phyloP scores from a whole-genome alignment of 92 coral and sea anemone species.

The Palythoa caribaeorum region DNA sequence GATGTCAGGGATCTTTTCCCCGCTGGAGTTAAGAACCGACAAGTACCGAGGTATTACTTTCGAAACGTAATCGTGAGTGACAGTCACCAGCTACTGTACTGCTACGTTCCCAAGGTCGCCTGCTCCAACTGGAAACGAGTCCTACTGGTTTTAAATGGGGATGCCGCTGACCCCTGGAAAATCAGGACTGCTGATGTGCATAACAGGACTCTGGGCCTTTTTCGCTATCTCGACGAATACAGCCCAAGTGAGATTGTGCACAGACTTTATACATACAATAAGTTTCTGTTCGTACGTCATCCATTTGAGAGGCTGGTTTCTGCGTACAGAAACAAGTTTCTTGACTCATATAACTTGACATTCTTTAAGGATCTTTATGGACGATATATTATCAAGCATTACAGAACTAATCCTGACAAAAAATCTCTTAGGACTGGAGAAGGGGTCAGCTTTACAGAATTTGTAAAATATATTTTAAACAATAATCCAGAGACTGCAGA shows the following conservation, averaged over 20 bases:
- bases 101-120: slow-evolving; percentile 94
- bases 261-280: slow-evolving; percentile 86
- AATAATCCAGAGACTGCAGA: slow-evolving; percentile 82
- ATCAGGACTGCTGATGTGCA: slow-evolving; percentile 89
- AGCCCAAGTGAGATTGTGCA: slow-evolving; percentile 87
- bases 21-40: slow-evolving; percentile 68
- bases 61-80: slow-evolving; percentile 90
- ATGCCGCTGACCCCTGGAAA: slow-evolving; percentile 90
- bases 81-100: slow-evolving; percentile 83
- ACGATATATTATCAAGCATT: slow-evolving; percentile 79
- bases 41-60: slow-evolving; percentile 78
- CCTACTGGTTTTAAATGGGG: slow-evolving; percentile 92
- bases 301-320: slow-evolving; percentile 94
- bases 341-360: slow-evolving; percentile 89
- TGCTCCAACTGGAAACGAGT: slow-evolving; percentile 99
- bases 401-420: slow-evolving; percentile 75
- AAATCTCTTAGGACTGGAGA: slow-evolving; percentile 81
- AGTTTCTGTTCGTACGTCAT: slow-evolving; percentile 92
- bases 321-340: slow-evolving; percentile 96
- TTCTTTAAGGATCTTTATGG: slow-evolving; percentile 90
- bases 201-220: slow-evolving; percentile 84
- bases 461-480: slow-evolving; percentile 77
- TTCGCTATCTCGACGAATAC: slow-evolving; percentile 92
- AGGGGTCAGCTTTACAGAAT: slow-evolving; percentile 91
- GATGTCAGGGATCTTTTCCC: slow-evolving; percentile 81